phyloP scores from a whole-genome alignment of 2,888 invertebrate genomes.

The Kryphioiulus occultus region DNA sequence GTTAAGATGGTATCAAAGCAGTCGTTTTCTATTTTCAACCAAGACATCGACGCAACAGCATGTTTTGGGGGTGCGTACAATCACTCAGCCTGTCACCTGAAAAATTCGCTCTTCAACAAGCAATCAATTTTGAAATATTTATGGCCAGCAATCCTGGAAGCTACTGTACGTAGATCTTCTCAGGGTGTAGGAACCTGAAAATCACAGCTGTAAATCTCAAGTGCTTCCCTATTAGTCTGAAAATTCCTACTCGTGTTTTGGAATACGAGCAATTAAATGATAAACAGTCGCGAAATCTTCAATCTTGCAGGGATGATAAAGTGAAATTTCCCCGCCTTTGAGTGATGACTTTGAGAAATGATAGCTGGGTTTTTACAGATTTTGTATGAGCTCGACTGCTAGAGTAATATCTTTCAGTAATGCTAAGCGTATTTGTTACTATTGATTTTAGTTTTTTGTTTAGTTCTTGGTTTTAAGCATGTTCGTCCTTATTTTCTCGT shows the following conservation, averaged over 20 bases:
- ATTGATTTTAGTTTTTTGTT: no score
- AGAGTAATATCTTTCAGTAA: no score
- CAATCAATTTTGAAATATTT: constrained; percentile 26
- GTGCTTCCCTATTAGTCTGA: neutral
- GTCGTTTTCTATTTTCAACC: neutral
- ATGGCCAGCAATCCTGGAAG: neutral
- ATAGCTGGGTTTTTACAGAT: neutral
- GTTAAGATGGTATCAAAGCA: neutral
- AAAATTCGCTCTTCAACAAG: constrained; percentile 7
- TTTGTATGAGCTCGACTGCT: no score
- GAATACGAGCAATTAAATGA: neutral
- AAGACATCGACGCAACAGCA: neutral
- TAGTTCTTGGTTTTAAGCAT: neutral
- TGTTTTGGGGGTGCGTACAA: neutral
- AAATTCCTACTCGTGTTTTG: neutral
- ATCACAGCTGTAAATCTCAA: neutral
- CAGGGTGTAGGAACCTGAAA: neutral
- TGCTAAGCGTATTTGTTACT: no score
- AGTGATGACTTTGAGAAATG: neutral
- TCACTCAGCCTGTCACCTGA: constrained; percentile 31
- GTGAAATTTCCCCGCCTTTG: neutral
- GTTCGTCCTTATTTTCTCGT: neutral
- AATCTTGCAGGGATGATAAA: neutral
- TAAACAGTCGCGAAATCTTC: neutral
- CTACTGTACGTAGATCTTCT: neutral